A percentile compares a stretch with the other conserved stretches of the same genome.
phyloP scores from a whole-genome alignment of 2,888 invertebrate genomes.

The Watsonalla cultraria region DNA sequence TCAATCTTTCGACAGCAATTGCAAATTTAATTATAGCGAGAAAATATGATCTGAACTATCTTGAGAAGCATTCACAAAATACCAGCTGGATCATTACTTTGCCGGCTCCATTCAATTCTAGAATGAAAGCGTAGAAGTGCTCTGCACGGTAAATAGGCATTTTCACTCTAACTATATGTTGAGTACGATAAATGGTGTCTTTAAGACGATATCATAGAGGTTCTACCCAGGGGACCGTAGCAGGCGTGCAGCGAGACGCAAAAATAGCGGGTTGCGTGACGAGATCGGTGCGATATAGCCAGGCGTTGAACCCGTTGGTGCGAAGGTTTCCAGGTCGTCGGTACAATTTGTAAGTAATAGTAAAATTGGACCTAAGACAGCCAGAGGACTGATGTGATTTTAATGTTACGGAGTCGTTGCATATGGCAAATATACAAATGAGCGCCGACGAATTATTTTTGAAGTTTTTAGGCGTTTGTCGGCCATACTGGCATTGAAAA shows the following conservation, averaged over 20 bases:
- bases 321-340: slow-evolving; percentile 5
- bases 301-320: slow-evolving; percentile 50
- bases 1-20: too few species aligned
- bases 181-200: background rate
- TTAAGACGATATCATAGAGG: background rate
- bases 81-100: too few species aligned
- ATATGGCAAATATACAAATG: too few species aligned
- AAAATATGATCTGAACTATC: too few species aligned
- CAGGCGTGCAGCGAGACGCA: slow-evolving; percentile 6
- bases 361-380: background rate
- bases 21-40: too few species aligned
- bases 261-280: slow-evolving; percentile 29
- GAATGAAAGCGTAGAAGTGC: too few species aligned
- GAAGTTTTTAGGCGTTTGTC: background rate
- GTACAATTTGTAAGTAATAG: background rate
- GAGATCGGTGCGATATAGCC: slow-evolving; percentile 43
- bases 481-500: background rate
- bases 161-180: background rate
- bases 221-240: slow-evolving; percentile 3
- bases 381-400: background rate
- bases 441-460: too few species aligned
- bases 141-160: background rate
- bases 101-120: too few species aligned
- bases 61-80: too few species aligned
- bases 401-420: background rate